phyloP scores from a whole-genome alignment of 2,797 vertebrate species.

The Tenualosa ilisha region DNA sequence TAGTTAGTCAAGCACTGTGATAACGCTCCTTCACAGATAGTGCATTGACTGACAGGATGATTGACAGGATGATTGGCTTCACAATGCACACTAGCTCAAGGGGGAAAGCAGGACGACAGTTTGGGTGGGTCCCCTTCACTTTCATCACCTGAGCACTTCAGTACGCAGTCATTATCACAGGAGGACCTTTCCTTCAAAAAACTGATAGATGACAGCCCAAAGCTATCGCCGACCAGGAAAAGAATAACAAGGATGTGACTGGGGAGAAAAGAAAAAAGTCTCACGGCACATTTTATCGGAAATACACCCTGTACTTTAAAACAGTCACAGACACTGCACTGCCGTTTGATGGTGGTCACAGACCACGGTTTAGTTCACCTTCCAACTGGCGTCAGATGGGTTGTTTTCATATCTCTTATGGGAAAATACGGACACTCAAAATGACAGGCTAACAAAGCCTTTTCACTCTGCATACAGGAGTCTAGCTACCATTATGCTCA shows the following conservation, averaged over 20 bases:
- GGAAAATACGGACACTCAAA: not conserved
- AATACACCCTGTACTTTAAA: not conserved
- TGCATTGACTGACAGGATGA: slow-evolving; percentile 11
- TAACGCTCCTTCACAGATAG: not conserved
- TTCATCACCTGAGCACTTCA: not conserved
- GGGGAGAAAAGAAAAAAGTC: not conserved
- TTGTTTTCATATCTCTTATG: slow-evolving; percentile 4
- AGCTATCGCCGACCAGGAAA: not conserved
- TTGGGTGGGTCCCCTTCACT: not conserved
- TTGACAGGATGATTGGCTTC: slow-evolving; percentile 8
- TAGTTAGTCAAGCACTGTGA: not conserved
- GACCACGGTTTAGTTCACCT: not conserved
- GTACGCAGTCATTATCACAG: not conserved
- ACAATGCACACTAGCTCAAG: not conserved
- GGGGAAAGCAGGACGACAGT: not conserved
- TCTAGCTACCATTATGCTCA: not conserved
- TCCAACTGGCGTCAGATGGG: not conserved
- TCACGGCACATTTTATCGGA: not conserved
- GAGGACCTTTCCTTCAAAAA: not conserved
- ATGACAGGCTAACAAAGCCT: not conserved
- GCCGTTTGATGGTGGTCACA: not conserved
- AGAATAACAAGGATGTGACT: not conserved
- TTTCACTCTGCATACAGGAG: not conserved
- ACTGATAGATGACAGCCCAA: not conserved
- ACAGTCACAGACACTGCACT: not conserved